Base-by-base conservation (phyloP, 2,113 vertebrate species). In the Peromyscus leucopus region DNA sequence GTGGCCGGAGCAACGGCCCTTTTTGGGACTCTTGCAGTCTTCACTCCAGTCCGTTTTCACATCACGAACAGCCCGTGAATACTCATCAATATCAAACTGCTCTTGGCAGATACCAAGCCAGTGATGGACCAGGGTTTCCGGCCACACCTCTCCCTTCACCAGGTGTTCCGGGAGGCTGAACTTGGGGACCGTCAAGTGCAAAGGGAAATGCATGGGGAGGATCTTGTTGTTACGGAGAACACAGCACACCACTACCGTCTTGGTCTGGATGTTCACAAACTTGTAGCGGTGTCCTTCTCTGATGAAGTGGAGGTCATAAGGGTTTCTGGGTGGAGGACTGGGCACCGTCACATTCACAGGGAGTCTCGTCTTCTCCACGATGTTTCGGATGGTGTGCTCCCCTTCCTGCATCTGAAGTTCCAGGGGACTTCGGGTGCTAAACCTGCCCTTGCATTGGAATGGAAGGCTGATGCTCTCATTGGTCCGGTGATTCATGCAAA, bases 401-500 rank as follows among this genome's bases (percentile, higher is more conserved):
- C 99, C 99, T 75, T 99, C 99, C 93, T 99, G 99, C 99, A 99
- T 99, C 98, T 99, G 99, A 46, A 99, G 99, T 97, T 99, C 99
- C 97, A 99, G 97, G 0, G 99, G 99, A 74, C 99, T 99, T 36
- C 99, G 99, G 5, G 99, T 99, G 98, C 99, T 99, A 96, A 99
- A 99, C 72, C 99, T 98, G 94, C 99, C 99, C 96, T 99, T 99
- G 97, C 99, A 99, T 97, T 99, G 99, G 98, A 99, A 99, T 0
- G 99, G 99, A 84, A 99, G 99, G 98, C 99, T 99, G 97, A 99
- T 99, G 98, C 99, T 99, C 98, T 99, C 99, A 0, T 99, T 99
- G 98, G 99, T 99, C 98, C 99, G 99, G 98, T 99, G 99, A 97
- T 99, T 99, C 99, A 99, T 99, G 98, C 99, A 99, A 93, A 99